These are phyloP conservation scores for Anhinga rufa DNA, from an alignment of 2,113 vertebrate genomes.

Conservation along the genomic window DNA sequence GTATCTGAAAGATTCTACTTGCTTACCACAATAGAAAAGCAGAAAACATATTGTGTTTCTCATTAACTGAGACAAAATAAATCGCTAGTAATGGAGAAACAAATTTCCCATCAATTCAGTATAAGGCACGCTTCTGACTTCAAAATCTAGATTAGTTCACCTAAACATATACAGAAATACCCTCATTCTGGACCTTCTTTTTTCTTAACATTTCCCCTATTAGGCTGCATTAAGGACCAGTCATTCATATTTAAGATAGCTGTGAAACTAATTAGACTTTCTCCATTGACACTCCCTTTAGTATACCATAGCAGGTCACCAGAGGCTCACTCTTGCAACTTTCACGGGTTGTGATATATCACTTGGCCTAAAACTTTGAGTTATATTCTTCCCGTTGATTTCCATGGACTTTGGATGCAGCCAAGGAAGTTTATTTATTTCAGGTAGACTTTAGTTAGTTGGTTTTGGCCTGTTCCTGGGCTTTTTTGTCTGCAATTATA, in stretches of 20 bases:
- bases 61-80: background rate
- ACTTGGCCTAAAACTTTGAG: background rate
- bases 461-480: background rate
- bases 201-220: background rate
- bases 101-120: slow-evolving; percentile 15
- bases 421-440: background rate
- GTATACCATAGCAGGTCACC: background rate
- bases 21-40: background rate
- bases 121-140: background rate
- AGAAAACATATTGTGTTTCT: background rate
- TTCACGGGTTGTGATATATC: background rate
- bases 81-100: background rate
- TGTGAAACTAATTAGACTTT: background rate
- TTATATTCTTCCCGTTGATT: background rate
- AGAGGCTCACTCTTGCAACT: background rate
- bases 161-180: background rate
- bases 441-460: background rate
- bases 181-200: background rate
- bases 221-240: background rate
- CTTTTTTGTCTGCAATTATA: background rate
- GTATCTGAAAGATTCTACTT: background rate
- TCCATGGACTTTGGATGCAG: background rate
- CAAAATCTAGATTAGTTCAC: background rate
- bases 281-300: background rate
- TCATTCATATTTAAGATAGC: background rate